Evolutionary conservation across 1,140 invertebrate species (phyloP).

Genomic region (Agraylea sexmaculata): DNA sequence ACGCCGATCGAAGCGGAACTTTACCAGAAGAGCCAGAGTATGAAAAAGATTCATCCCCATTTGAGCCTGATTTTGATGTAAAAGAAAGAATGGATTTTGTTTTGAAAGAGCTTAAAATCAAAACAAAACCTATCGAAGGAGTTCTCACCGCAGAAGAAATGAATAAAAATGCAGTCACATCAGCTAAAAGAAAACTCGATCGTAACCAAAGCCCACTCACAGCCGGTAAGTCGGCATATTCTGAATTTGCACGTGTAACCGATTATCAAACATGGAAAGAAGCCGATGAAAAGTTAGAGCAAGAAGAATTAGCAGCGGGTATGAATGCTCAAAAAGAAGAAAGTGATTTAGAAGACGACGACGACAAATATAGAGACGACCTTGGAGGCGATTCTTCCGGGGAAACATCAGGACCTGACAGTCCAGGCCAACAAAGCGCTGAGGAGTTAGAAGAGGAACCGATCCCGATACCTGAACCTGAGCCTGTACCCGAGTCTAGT

Average conservation of each 20-base stretch:
- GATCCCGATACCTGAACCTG: not conserved
- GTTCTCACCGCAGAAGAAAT: slow-evolving; percentile 33
- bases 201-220: slow-evolving; percentile 19
- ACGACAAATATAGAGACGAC: slow-evolving; percentile 28
- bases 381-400: slow-evolving; percentile 53
- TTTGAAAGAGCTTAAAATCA: slow-evolving; percentile 56
- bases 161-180: slow-evolving; percentile 32
- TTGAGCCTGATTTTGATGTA: slow-evolving; percentile 53
- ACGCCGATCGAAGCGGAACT: slow-evolving; percentile 48
- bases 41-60: slow-evolving; percentile 33
- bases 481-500: slow-evolving; percentile 21
- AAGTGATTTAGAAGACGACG: slow-evolving; percentile 29
- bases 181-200: slow-evolving; percentile 14
- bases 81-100: slow-evolving; percentile 70
- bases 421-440: slow-evolving; percentile 54
- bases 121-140: slow-evolving; percentile 38
- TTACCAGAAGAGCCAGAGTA: slow-evolving; percentile 47
- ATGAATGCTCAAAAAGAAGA: slow-evolving; percentile 22
- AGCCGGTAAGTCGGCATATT: slow-evolving; percentile 19
- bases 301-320: slow-evolving; percentile 24
- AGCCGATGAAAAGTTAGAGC: slow-evolving; percentile 21
- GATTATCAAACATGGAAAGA: slow-evolving; percentile 34
- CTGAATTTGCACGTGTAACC: slow-evolving; percentile 23
- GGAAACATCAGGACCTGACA: slow-evolving; percentile 77
- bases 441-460: slow-evolving; percentile 54